Percentiles rank a stretch among this genome's conserved stretches.
phyloP scores from a whole-genome alignment of 35 echinoderm and acorn worm genomes.

The Heliocidaris erythrogramma region DNA sequence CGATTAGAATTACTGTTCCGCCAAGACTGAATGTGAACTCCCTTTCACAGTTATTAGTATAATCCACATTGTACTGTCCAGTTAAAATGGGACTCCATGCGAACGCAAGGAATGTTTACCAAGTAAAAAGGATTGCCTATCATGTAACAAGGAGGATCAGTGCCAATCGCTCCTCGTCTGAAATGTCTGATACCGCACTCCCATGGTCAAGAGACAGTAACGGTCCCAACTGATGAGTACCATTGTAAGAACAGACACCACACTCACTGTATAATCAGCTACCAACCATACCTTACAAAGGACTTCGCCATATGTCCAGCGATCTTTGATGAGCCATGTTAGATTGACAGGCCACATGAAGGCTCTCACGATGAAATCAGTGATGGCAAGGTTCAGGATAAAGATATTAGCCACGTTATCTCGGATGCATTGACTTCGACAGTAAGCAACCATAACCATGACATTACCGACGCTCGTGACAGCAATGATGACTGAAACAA shows the following conservation, averaged over 20 bases:
- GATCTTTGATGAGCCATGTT: not conserved
- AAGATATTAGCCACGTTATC: constrained; percentile 39
- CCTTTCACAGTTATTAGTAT: constrained; percentile 44
- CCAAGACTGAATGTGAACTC: constrained; percentile 27
- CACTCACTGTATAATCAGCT: constrained; percentile 40
- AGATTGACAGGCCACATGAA: constrained; percentile 42
- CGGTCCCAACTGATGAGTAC: constrained; percentile 44
- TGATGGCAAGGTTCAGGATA: constrained; percentile 44
- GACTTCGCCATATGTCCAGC: constrained; percentile 53
- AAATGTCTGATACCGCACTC: constrained; percentile 39
- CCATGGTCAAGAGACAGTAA: constrained; percentile 45
- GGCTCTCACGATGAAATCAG: constrained; percentile 49
- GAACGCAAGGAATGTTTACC: constrained; percentile 30
- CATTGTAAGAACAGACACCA: constrained; percentile 51
- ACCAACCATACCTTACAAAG: constrained; percentile 44
- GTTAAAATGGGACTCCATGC: constrained; percentile 1
- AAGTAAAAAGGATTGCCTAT: not conserved
- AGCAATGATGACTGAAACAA: constrained; percentile 4
- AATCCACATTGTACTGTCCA: constrained; percentile 32
- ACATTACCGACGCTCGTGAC: constrained; percentile 46
- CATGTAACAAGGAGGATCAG: not conserved
- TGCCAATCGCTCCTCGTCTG: constrained; percentile 5
- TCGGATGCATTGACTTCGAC: constrained; percentile 1
- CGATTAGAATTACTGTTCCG: constrained; percentile 6
- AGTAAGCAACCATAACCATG: constrained; percentile 40